Evolutionary conservation across 2,797 vertebrate genomes (phyloP), one percentile per base, ranked within the genome.

Genomic region (Amblyopsis hoosieri): DNA sequence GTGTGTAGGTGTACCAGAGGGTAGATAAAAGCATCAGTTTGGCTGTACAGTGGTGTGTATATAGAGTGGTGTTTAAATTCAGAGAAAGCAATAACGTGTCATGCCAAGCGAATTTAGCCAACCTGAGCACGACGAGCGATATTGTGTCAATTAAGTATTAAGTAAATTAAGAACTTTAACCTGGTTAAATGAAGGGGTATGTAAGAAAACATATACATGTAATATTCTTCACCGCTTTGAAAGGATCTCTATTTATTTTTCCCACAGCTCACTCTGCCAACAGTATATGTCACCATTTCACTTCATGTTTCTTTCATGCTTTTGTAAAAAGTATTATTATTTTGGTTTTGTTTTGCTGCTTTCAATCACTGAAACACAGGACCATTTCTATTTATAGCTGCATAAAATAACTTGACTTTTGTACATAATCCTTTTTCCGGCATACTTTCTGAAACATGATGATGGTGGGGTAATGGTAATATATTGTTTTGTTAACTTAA

Each of bases 11-110:
- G 82, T 72, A 74, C 47, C 54, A 50, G 63, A 72, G 64, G 55
- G 70, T 60, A 73, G 66, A 82, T 80, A 76, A 76, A 83, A 79
- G 68, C 73, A 76, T 80, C 55, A 72, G 64, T 58, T 68, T 79
- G 66, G 51, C 77, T 55, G 76, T 56, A 29, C 23, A 29, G 23
- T 29, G 23, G 23, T 29, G 23, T 29, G 23, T 29, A 29, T 29
- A 29, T 64, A 69, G 68, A 79, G 69, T 67, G 72, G 66, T 59
- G 45, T 66, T 65, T 69, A 68, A 57, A 80, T 75, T 76, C 77
- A 74, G 81, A 57, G 75, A 54, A 68, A 12, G 50, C 65, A 71
- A 45, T 23, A 55, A 72, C 52, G 13, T 50, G 60, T 54, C 47
- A 31, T 13, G 56, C 69, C 4, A 33, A 52, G 47, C 60, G 62